Evolutionary conservation across 2,888 invertebrate genomes (phyloP).

Genomic region (Aphodius granarius): DNA sequence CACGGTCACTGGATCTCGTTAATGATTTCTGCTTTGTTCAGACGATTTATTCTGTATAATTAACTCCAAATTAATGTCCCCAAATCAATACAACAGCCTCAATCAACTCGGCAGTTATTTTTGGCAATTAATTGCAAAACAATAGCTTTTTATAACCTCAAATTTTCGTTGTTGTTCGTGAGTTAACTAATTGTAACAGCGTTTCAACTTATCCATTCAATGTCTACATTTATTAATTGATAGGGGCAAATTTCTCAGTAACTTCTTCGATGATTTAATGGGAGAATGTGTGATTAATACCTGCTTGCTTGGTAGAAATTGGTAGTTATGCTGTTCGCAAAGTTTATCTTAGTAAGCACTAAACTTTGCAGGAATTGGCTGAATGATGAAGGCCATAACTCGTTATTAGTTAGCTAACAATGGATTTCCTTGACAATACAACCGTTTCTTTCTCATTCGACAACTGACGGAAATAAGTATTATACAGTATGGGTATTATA

Average conservation of each 20-base stretch:
- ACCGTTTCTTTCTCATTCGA: too few species aligned
- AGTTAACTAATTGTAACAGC: background rate
- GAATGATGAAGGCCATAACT: background rate
- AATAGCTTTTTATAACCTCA: background rate
- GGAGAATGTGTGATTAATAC: background rate
- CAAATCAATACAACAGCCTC: background rate
- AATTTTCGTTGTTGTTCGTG: background rate
- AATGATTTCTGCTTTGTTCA: background rate
- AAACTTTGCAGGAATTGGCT: background rate
- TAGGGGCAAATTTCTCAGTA: background rate
- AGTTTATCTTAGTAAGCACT: background rate
- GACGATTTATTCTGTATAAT: slow-evolving; percentile 11
- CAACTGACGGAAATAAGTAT: too few species aligned
- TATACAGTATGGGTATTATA: too few species aligned
- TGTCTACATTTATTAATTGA: background rate
- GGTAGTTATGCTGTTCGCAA: background rate
- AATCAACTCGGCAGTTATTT: background rate
- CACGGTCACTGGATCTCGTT: background rate
- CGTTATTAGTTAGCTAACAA: background rate
- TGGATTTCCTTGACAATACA: background rate
- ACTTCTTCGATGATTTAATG: background rate
- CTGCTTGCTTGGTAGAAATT: background rate
- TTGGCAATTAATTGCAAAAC: background rate
- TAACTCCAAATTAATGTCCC: slow-evolving; percentile 7
- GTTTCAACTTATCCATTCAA: background rate